Evolutionary conservation across 2,888 invertebrate species (phyloP).

Genomic region (Pasiphila rectangulata): DNA sequence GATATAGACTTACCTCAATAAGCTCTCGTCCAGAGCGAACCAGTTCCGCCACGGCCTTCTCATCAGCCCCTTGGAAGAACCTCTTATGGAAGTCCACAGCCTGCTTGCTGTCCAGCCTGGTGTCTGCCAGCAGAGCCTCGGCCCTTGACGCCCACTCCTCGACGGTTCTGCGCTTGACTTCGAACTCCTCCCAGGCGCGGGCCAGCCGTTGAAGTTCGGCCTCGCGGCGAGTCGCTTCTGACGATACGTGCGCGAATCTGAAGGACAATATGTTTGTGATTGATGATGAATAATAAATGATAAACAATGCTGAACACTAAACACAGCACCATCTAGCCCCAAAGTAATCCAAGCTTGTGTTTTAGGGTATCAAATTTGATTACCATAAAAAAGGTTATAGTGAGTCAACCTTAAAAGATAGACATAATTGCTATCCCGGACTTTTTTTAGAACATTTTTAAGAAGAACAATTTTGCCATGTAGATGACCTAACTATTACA

Average conservation of each 20-base stretch:
- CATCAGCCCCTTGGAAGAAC: constrained; percentile 93
- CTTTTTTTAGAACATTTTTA: too few species aligned
- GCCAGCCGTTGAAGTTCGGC: constrained; percentile 89
- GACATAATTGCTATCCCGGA: too few species aligned
- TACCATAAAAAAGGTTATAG: too few species aligned
- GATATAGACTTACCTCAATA: constrained; percentile 75
- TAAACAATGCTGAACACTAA: too few species aligned
- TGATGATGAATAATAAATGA: background rate
- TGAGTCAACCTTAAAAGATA: too few species aligned
- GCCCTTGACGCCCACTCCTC: constrained; percentile 94
- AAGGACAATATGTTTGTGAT: background rate
- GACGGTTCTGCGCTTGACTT: constrained; percentile 88
- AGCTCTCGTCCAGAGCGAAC: constrained; percentile 88
- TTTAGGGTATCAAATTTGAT: too few species aligned
- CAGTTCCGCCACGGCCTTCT: constrained; percentile 89
- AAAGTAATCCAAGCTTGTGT: too few species aligned
- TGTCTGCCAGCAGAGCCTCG: constrained; percentile 89
- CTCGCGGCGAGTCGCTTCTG: constrained; percentile 88
- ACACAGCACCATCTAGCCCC: too few species aligned
- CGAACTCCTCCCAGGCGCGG: constrained; percentile 92
- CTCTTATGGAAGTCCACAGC: constrained; percentile 91
- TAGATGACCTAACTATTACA: too few species aligned
- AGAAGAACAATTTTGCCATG: too few species aligned
- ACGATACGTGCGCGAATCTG: constrained; percentile 87
- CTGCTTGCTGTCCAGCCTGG: constrained; percentile 88